Conservation (phyloP, 2,797 vertebrate genomes). For the Emydoidea blandingii region DNA sequence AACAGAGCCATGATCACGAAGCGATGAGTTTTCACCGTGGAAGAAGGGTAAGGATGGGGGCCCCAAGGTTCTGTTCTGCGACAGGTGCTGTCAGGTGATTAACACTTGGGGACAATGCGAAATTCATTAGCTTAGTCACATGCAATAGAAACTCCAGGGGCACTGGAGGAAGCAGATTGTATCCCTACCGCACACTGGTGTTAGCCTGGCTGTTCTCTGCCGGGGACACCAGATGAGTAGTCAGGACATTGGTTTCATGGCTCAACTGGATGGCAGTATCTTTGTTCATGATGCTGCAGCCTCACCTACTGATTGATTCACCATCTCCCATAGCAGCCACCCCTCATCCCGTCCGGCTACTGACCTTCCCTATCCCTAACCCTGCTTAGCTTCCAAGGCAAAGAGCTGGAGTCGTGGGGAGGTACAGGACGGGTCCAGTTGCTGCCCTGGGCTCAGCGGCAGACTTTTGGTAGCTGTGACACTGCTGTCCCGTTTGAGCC, state of each 20-base stretch:
- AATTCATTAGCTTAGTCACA: neutral
- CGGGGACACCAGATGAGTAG: neutral
- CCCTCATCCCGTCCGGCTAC: neutral
- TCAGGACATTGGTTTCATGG: neutral
- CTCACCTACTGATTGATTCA: neutral
- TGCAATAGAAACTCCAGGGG: neutral
- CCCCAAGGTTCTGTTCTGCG: neutral
- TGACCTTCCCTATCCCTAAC: neutral
- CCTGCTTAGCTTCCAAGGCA: neutral
- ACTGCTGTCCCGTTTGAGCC: neutral
- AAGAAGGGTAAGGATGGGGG: neutral
- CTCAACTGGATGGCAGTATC: neutral
- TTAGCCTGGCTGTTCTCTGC: neutral
- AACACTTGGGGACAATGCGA: neutral
- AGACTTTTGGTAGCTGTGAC: too few relatives aligned
- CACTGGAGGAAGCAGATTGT: neutral
- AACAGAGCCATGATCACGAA: neutral
- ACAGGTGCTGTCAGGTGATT: neutral
- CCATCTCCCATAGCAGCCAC: neutral
- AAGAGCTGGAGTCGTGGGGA: neutral
- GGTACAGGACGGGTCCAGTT: too few relatives aligned
- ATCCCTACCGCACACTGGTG: accelerated
- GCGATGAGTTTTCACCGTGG: neutral
- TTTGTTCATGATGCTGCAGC: neutral
- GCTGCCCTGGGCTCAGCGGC: too few relatives aligned